Conservation (phyloP, 1,140 invertebrate species). For the Heliothis subflexa region DNA sequence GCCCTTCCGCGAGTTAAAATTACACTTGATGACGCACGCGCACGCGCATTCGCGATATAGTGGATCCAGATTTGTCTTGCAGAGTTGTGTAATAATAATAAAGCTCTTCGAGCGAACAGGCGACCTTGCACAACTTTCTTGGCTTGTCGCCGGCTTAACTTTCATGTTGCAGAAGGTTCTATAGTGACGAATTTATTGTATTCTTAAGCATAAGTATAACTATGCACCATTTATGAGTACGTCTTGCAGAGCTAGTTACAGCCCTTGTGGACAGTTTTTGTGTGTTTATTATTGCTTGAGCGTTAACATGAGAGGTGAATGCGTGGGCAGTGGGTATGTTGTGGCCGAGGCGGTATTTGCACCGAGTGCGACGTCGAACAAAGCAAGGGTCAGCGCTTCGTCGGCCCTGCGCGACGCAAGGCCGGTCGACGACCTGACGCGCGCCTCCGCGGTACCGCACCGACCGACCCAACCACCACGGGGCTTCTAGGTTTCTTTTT, state of each 20-base stretch:
- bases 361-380: slow-evolving; percentile 64
- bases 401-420: slow-evolving; percentile 79
- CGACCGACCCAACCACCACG: slow-evolving; percentile 57
- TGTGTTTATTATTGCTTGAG: slow-evolving; percentile 34
- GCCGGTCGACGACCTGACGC: slow-evolving; percentile 81
- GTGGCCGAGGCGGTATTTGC: slow-evolving; percentile 54
- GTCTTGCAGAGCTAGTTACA: slow-evolving; percentile 1
- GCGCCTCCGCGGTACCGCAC: slow-evolving; percentile 65
- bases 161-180: slow-evolving; percentile 24
- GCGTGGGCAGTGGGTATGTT: slow-evolving; percentile 56
- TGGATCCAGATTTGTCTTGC: slow-evolving; percentile 77
- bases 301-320: slow-evolving; percentile 46
- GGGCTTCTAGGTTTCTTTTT: slow-evolving; percentile 61
- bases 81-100: slow-evolving; percentile 82
- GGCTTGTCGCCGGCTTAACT: slow-evolving; percentile 64
- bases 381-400: slow-evolving; percentile 75
- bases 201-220: slow-evolving; percentile 8
- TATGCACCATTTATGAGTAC: neutral
- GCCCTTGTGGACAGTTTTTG: neutral
- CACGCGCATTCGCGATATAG: slow-evolving; percentile 68
- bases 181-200: slow-evolving; percentile 8
- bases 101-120: slow-evolving; percentile 75
- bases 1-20: slow-evolving; percentile 82
- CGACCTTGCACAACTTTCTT: slow-evolving; percentile 81
- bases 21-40: slow-evolving; percentile 77